Base-by-base conservation (phyloP, 1,140 invertebrate genomes). In the Pogonus chalceus region DNA sequence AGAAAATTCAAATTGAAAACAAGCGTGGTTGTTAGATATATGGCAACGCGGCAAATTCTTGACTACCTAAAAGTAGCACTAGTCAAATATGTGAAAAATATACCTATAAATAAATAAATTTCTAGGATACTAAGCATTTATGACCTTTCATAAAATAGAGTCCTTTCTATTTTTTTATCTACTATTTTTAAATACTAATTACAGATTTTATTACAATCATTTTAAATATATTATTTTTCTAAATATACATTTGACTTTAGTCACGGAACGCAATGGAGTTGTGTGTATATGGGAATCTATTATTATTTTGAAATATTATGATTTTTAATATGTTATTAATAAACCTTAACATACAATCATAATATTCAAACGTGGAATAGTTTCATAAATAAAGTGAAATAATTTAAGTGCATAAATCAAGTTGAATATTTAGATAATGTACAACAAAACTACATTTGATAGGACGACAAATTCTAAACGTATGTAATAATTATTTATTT, bases 181-280 rank as follows among this genome's bases (percentile, higher is more conserved):
- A 43, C 37, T 43, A 10, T 43, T 10, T 43, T 43, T 43, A 43
- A 7, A 43, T 12, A 16, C 37, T 18, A 43, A 12, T 43, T 18
- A 10, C 9, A 18, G 18, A 43, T 43, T 9, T 9, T 43, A 43
- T 18, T 18, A 18, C 4, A 10, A 4, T 18, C 9, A 4, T 10
- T 43, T 43, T 43, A 18, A 43, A 12, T 12, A 10, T 43, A 16
- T 43, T 18, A 43, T 43, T 43, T 10, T 12, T 43, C 18, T 53
- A 53, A 55, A 50, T 53, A 26, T 20, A 58, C 18, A 24, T 20
- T 64, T 63, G 65, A 65, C 58, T 56, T 54, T 56, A 58, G 60
- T 60, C 57, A 60, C 52, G 57, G 65, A 65, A 68, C 65, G 66
- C 61, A 68, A 65, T 66, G 64, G 63, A 66, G 66, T 63, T 62